phyloP scores from a whole-genome alignment of 2,113 vertebrate species.

The Silurus glanis region DNA sequence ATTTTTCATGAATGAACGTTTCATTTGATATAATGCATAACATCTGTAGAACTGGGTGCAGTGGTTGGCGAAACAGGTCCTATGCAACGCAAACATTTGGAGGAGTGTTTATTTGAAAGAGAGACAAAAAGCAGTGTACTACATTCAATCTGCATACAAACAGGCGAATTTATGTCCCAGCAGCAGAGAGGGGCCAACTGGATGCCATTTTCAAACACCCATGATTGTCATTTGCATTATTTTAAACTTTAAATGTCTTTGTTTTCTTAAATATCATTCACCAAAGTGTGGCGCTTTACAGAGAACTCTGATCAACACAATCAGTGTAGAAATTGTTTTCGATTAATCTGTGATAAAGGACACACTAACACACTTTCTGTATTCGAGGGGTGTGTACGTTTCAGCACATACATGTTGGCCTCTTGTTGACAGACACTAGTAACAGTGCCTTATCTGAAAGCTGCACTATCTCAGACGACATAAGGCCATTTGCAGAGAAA shows the following conservation, averaged over 20 bases:
- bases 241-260: neutral
- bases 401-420: conserved; percentile 50
- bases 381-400: conserved; percentile 30
- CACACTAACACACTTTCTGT: conserved; percentile 8
- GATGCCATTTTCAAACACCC: neutral
- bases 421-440: conserved; percentile 65
- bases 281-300: neutral
- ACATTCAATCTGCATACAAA: neutral
- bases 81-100: conserved; percentile 68
- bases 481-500: conserved; percentile 51
- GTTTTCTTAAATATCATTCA: conserved; percentile 15
- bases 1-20: conserved; percentile 36
- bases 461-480: conserved; percentile 59
- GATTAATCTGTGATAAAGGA: conserved; percentile 14
- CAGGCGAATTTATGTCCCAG: neutral
- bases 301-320: neutral
- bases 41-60: conserved; percentile 51
- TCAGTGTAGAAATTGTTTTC: neutral
- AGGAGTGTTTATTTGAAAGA: conserved; percentile 3
- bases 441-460: conserved; percentile 74
- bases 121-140: neutral
- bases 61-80: conserved; percentile 66
- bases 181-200: neutral
- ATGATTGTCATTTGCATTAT: neutral
- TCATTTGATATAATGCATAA: conserved; percentile 59